phyloP scores from a whole-genome alignment of 2,888 invertebrate species.

The Cyrtodaria siliqua region DNA sequence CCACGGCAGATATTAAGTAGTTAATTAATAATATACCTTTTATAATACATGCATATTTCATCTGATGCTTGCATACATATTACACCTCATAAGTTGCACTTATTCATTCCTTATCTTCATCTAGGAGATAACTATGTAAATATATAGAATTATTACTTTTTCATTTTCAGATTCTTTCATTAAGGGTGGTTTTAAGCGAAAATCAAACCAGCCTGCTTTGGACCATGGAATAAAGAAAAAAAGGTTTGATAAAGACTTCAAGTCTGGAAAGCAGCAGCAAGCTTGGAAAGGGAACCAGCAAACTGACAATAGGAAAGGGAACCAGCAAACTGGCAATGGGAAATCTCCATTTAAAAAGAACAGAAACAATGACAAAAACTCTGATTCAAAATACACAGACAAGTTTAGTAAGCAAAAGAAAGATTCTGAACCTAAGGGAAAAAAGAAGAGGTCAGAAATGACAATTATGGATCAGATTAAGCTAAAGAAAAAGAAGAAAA shows the following conservation, averaged over 20 bases:
- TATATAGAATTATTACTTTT: no score
- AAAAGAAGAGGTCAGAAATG: slow-evolving; percentile 6
- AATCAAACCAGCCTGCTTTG: no score
- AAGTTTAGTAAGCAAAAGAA: slow-evolving; percentile 22
- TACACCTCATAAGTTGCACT: no score
- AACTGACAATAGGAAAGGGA: slow-evolving; percentile 5
- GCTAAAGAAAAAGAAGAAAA: slow-evolving; percentile 32
- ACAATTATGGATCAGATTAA: slow-evolving; percentile 13
- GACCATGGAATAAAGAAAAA: no score
- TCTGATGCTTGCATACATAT: no score
- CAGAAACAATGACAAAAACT: neutral
- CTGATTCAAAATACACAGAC: slow-evolving; percentile 8
- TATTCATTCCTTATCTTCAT: no score
- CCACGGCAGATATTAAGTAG: no score
- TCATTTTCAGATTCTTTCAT: slow-evolving; percentile 3
- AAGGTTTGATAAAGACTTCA: no score
- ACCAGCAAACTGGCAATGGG: slow-evolving; percentile 13
- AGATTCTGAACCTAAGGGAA: neutral
- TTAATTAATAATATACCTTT: no score
- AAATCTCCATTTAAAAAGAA: slow-evolving; percentile 19
- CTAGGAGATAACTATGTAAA: no score
- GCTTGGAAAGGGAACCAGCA: slow-evolving; percentile 2
- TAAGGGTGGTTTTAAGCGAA: no score
- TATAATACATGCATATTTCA: no score
- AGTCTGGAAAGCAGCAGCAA: neutral